These are phyloP conservation scores for Matsumyia berberina DNA, from an alignment of 2,888 invertebrate genomes.

Conservation along the genomic window DNA sequence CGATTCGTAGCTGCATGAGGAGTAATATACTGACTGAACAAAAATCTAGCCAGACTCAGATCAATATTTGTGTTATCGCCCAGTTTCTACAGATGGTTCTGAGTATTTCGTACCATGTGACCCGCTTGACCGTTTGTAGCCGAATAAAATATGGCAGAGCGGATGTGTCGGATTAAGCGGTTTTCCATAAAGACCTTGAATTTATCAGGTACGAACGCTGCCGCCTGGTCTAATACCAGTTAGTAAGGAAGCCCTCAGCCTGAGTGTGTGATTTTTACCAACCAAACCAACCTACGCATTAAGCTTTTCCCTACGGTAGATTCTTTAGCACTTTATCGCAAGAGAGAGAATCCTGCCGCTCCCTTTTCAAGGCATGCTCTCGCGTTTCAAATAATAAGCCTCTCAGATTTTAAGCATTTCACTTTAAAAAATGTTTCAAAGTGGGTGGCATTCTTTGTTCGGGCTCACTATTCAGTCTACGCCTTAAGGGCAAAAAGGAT, in stretches of 20 bases:
- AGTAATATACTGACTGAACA: constrained; percentile 35
- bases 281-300: too few relatives aligned
- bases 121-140: constrained; percentile 36
- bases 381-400: too few relatives aligned
- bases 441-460: too few relatives aligned
- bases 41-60: constrained; percentile 19
- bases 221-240: constrained; percentile 39
- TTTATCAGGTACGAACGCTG: constrained; percentile 62
- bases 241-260: constrained; percentile 44
- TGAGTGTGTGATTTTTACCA: too few relatives aligned
- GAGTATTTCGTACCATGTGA: constrained; percentile 36
- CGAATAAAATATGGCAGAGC: constrained; percentile 56
- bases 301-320: too few relatives aligned
- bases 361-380: too few relatives aligned
- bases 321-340: too few relatives aligned
- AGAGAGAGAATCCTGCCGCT: too few relatives aligned
- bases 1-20: not conserved
- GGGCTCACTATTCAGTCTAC: too few relatives aligned
- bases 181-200: constrained; percentile 49
- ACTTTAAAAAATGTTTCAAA: too few relatives aligned
- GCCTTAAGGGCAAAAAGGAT: too few relatives aligned
- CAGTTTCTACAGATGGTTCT: constrained; percentile 54
- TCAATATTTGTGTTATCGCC: constrained; percentile 6
- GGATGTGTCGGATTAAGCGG: constrained; percentile 63
- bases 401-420: too few relatives aligned